Conservation (phyloP, 2,888 invertebrate genomes). For the Luperina nickerlii region DNA sequence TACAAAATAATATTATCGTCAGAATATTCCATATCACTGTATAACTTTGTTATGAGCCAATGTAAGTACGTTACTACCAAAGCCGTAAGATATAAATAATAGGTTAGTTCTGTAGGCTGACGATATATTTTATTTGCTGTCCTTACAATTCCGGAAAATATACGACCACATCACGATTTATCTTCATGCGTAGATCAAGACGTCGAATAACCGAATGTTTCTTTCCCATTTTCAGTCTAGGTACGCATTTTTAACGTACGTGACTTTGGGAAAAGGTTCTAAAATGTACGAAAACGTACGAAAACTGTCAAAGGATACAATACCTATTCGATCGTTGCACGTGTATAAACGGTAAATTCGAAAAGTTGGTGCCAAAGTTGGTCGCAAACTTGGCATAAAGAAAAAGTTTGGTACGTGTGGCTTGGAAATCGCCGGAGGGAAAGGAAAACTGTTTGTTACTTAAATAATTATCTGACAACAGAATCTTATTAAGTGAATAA, state of each 20-base stretch:
- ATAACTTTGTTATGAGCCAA: not conserved
- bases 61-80: slow-evolving; percentile 13
- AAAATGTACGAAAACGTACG: slow-evolving; percentile 33
- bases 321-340: slow-evolving; percentile 47
- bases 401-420: slow-evolving; percentile 58
- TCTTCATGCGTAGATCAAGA: slow-evolving; percentile 60
- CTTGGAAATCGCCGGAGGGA: slow-evolving; percentile 34
- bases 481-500: slow-evolving; percentile 52
- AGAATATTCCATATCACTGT: not conserved
- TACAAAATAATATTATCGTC: not conserved
- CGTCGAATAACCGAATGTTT: slow-evolving; percentile 46
- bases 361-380: slow-evolving; percentile 56
- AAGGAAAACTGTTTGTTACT: slow-evolving; percentile 60
- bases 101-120: slow-evolving; percentile 43
- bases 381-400: slow-evolving; percentile 40
- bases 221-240: slow-evolving; percentile 55
- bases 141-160: slow-evolving; percentile 60
- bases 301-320: slow-evolving; percentile 51
- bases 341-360: slow-evolving; percentile 55
- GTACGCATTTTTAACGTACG: slow-evolving; percentile 63
- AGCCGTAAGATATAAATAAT: slow-evolving; percentile 23
- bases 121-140: slow-evolving; percentile 59
- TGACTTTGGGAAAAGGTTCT: slow-evolving; percentile 51
- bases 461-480: slow-evolving; percentile 60
- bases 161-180: slow-evolving; percentile 68